A percentile compares a stretch with the other conserved stretches of the same genome.
These are phyloP conservation scores for Atethmia centrago DNA, from an alignment of 2,888 invertebrate species.

Conservation along the genomic window DNA sequence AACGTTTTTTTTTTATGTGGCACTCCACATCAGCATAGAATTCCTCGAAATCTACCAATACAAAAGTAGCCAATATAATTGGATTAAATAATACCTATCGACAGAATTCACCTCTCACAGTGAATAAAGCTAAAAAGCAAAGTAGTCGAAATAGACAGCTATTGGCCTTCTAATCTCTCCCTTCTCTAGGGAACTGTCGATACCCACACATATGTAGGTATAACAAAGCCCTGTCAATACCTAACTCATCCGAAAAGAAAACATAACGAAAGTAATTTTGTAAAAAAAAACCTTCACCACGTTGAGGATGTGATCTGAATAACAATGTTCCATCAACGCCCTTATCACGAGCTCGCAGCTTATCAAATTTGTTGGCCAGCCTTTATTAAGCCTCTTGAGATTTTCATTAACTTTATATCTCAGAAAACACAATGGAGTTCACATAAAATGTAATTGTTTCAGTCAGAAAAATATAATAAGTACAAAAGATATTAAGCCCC, in stretches of 20 bases:
- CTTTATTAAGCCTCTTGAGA: constrained; percentile 68
- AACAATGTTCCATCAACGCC: constrained; percentile 51
- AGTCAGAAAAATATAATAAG: constrained; percentile 62
- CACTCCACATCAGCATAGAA: not conserved
- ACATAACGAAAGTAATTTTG: constrained; percentile 54
- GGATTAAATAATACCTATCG: not conserved
- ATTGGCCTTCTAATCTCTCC: constrained; percentile 44
- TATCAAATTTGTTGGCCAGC: constrained; percentile 67
- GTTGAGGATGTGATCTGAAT: constrained; percentile 55
- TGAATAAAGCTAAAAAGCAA: constrained; percentile 20
- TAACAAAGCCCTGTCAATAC: constrained; percentile 53
- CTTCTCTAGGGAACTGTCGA: constrained; percentile 31
- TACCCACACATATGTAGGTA: constrained; percentile 8
- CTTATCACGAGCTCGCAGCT: constrained; percentile 62
- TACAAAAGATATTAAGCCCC: constrained; percentile 58
- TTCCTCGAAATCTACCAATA: not conserved
- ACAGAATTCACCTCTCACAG: not conserved
- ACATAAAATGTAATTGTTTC: constrained; percentile 64
- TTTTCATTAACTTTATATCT: constrained; percentile 72
- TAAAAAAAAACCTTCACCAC: constrained; percentile 53
- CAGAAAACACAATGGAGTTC: constrained; percentile 62
- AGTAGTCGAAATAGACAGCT: constrained; percentile 30
- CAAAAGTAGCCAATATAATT: not conserved
- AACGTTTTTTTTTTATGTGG: too few species aligned
- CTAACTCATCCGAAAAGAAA: constrained; percentile 55